Base-by-base conservation (phyloP, 2,113 vertebrate genomes). In the Apus apus region DNA sequence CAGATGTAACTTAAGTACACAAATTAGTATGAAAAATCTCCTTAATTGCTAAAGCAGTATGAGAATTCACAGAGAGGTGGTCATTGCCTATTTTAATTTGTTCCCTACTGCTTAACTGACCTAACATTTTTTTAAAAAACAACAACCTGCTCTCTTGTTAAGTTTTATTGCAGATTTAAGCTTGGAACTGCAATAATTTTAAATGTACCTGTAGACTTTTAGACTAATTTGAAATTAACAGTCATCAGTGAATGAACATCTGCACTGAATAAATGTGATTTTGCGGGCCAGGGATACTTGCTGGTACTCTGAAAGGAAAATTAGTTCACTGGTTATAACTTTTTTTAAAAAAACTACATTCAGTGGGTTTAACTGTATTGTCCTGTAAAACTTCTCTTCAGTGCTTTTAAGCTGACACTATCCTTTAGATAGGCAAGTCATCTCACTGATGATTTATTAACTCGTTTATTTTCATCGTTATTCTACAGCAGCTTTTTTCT, bases 401-500 rank as follows among this genome's bases (percentile, higher is more conserved):
- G 34, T 13, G 4, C 62, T 90, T 83, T 29, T 56, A 25, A 70
- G 45, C 46, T 65, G 30, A 8, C 30, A 1, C 14, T 30, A 4
- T 9, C 50, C 36, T 2, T 43, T 45, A 16, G 38, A 38, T 38
- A 38, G 58, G 80, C 27, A 46, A 76, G 65, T 3, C 7, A 27
- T 6, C 38, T 80, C 6, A 3, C 51, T 13, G 8, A 46, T 53
- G 77, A 40, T 43, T 65, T 77, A 64, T 19, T 43, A 32, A 38
- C 73, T 46, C 34, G 25, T 13, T 40, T 30, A 38, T 32, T 64
- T 26, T 38, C 68, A 5, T 25, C 45, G 0, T 23, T 9, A 5
- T 6, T 19, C 61, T 8, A 0, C 58, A 1, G 38, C 0, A 16
- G 58, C 40, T 38, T 38, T 43, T 43, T 43, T 73, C 32, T 6